These are phyloP conservation scores for Lapara coniferarum DNA, from an alignment of 2,888 invertebrate species.

Conservation along the genomic window DNA sequence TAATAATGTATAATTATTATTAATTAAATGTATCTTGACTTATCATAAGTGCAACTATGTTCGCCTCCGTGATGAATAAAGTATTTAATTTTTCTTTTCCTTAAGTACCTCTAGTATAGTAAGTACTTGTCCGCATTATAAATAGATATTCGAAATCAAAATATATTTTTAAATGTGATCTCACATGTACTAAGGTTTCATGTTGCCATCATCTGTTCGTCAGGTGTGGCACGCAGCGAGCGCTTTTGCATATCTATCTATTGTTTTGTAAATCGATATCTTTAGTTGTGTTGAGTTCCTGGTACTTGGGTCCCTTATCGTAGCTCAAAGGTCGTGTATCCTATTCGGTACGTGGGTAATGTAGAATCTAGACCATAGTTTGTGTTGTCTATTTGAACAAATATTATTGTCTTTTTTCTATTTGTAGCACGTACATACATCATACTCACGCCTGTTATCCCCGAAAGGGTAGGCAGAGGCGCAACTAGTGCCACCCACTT, in stretches of 20 bases:
- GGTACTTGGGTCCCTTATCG: constrained; percentile 35
- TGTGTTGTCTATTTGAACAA: too few species aligned
- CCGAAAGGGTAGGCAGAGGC: too few species aligned
- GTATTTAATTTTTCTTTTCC: too few species aligned
- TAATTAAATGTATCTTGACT: too few species aligned
- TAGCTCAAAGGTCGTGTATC: constrained; percentile 22
- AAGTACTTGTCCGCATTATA: background rate
- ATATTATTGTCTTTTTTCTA: too few species aligned
- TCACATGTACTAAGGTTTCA: constrained; percentile 35
- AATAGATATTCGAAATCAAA: background rate
- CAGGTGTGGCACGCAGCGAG: constrained; percentile 38
- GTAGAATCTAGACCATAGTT: background rate
- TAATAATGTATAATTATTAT: too few species aligned
- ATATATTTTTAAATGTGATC: constrained; percentile 17
- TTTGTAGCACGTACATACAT: too few species aligned
- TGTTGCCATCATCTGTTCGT: constrained; percentile 45
- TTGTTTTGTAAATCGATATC: constrained; percentile 44
- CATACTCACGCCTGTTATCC: too few species aligned
- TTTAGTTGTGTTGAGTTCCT: constrained; percentile 33
- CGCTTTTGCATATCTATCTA: constrained; percentile 12
- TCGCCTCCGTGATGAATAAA: too few species aligned
- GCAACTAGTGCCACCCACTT: too few species aligned
- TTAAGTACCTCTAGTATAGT: background rate
- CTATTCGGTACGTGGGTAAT: constrained; percentile 23
- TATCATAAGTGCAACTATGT: too few species aligned